A percentile compares a stretch with the other conserved stretches of the same genome.
Evolutionary conservation across 2,888 invertebrate genomes (phyloP).

Genomic region (Trissolcus japonicus): DNA sequence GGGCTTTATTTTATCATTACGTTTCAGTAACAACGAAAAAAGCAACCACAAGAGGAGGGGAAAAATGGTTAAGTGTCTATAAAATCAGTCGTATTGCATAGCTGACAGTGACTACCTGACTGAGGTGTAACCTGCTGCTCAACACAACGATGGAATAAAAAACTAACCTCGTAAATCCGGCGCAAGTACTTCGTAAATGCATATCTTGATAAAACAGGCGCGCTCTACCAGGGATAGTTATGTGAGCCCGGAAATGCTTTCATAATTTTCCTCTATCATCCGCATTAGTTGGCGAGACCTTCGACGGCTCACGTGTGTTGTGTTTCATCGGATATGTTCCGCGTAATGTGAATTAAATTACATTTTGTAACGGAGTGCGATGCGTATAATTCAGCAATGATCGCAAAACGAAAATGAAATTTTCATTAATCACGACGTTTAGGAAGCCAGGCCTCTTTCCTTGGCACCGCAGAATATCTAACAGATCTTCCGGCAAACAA

Average conservation of each 20-base stretch:
- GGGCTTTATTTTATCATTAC: conserved; percentile 18
- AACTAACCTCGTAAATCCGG: conserved; percentile 22
- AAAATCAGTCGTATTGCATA: conserved; percentile 15
- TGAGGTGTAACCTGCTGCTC: conserved; percentile 15
- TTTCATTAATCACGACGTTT: conserved; percentile 36
- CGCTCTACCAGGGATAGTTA: conserved; percentile 14
- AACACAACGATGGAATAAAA: not conserved
- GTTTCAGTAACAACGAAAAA: not conserved
- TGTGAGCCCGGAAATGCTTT: conserved; percentile 51
- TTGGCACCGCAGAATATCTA: too few species aligned
- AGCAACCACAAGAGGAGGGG: not conserved
- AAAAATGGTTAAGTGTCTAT: conserved; percentile 4
- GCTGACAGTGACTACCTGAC: conserved; percentile 5
- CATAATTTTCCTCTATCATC: conserved; percentile 47
- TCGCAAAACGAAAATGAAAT: conserved; percentile 27
- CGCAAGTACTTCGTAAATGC: conserved; percentile 32
- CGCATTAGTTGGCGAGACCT: conserved; percentile 17
- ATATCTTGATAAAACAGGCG: conserved; percentile 18
- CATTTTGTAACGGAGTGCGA: conserved; percentile 22
- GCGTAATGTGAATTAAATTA: conserved; percentile 49
- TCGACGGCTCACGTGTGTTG: conserved; percentile 37
- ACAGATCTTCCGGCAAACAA: too few species aligned
- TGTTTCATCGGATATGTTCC: conserved; percentile 28
- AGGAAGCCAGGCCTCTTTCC: conserved; percentile 5
- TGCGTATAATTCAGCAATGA: conserved; percentile 19